Base-by-base conservation (phyloP, 92 coral and sea anemone species). In the Palythoa caribaeorum region DNA sequence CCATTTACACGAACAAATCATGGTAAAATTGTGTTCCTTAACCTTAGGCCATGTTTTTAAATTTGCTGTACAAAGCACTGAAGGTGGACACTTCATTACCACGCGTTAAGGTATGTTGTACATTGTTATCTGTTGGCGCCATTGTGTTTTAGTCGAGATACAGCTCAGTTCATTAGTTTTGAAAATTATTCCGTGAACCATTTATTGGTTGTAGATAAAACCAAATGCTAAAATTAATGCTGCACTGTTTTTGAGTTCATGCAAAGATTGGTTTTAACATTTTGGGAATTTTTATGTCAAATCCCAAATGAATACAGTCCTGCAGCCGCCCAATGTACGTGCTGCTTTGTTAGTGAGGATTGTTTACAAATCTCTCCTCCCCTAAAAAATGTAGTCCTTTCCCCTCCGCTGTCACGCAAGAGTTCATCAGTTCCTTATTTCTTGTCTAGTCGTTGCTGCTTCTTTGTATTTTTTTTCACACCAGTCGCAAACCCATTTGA, bases 1-100 rank as follows among this genome's bases (percentile, higher is more conserved):
- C 7, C 8, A 1, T 44, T 44, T 21, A 63, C 9, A 16, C 7
- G 20, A n/a, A 63, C 21, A 5, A 63, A 63, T 63, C 9, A 16
- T 11, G 9, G 13, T 9, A 15, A 9, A 35, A 70, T 12, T 70
- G 47, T 12, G 10, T 12, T 70, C 4, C 14, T 59, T 59, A 59
- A 17, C 38, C 77, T 6, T 77, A 94, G 94, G 98, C 98, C 53
- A 90, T 94, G 89, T 97, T 97, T 88, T 87, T 97, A 9, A 97
- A 97, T 66, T 78, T 93, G 80, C 48, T 97, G 73, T 97, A 92
- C 92, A 97, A 97, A 90, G 94, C 99, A 35, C 52, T 96, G 20
- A 96, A 96, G 85, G 91, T 90, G 65, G 99, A 96, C 63, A 93
- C 99, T 1, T 96, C 99, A 2, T 68, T 93, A 11, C 83, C 86